These are phyloP conservation scores for Osmoderma eremita DNA, from an alignment of 2,888 invertebrate species.

Conservation along the genomic window DNA sequence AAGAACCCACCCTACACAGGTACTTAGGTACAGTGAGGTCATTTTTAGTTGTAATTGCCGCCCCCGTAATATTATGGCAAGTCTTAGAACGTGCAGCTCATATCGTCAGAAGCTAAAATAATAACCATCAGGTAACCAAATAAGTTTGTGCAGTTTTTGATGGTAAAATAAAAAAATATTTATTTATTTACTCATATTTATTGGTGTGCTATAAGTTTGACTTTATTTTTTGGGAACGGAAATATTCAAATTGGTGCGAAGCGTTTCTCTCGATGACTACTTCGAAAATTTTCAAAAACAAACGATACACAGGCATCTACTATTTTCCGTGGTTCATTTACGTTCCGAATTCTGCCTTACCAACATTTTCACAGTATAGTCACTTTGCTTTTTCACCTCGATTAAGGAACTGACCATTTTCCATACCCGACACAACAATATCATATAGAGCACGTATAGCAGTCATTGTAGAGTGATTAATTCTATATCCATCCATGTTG, in stretches of 20 bases:
- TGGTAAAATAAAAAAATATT: too few species aligned
- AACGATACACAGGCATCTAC: background rate
- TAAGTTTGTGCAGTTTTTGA: too few species aligned
- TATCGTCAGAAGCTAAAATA: too few species aligned
- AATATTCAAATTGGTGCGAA: background rate
- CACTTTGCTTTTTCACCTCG: background rate
- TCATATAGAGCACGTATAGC: slow-evolving; percentile 7
- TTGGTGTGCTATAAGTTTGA: too few species aligned
- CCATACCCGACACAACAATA: slow-evolving; percentile 1
- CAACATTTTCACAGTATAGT: background rate
- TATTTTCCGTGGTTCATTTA: background rate
- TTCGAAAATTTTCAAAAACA: background rate
- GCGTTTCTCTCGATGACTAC: background rate
- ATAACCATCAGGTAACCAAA: too few species aligned
- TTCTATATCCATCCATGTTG: slow-evolving; percentile 24
- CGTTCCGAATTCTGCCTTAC: background rate
- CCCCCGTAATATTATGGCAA: too few species aligned
- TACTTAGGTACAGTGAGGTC: too few species aligned
- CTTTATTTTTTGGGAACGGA: background rate
- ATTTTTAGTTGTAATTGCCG: too few species aligned
- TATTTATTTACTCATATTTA: too few species aligned
- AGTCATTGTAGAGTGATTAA: slow-evolving; percentile 24
- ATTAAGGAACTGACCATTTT: background rate
- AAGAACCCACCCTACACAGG: too few species aligned
- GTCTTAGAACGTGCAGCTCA: too few species aligned